These are phyloP conservation scores for Acrocyrtus sp. DNA, from an alignment of 2,888 invertebrate genomes.

Conservation along the genomic window DNA sequence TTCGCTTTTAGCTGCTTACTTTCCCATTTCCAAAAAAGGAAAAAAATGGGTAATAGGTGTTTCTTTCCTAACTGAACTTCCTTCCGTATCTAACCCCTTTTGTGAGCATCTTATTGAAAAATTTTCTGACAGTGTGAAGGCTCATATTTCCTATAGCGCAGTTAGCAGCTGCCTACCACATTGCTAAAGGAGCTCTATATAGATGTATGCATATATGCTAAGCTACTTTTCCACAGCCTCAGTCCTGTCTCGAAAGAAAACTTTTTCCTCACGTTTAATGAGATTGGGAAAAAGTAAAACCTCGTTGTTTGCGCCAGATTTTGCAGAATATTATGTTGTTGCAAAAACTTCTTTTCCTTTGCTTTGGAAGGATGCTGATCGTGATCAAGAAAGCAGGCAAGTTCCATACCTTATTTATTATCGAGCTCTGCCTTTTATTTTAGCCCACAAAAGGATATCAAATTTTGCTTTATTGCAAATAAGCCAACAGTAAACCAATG, in stretches of 20 bases:
- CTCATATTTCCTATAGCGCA: too few species aligned
- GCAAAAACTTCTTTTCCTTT: conserved; percentile 14
- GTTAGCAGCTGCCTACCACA: too few species aligned
- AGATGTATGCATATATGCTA: too few species aligned
- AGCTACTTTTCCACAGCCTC: neutral
- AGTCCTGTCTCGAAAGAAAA: conserved; percentile 1
- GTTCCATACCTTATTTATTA: neutral
- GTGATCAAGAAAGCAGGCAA: neutral
- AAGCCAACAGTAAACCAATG: too few species aligned
- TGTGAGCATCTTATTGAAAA: neutral
- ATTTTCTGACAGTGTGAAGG: too few species aligned
- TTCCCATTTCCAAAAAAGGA: neutral
- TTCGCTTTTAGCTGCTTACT: too few species aligned
- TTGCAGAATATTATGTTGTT: conserved; percentile 30
- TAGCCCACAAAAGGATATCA: neutral
- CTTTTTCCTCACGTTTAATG: conserved; percentile 18
- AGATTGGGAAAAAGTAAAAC: conserved; percentile 31
- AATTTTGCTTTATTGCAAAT: too few species aligned
- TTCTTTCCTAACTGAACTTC: neutral
- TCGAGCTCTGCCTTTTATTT: neutral
- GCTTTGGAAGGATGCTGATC: neutral
- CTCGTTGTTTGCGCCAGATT: conserved; percentile 18
- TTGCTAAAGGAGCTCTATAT: too few species aligned
- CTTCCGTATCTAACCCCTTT: neutral
- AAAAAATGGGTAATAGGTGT: neutral